Percentiles rank a stretch among this genome's conserved stretches.
Conservation (phyloP, 2,113 vertebrate genomes). For the Salvelinus alpinus region DNA sequence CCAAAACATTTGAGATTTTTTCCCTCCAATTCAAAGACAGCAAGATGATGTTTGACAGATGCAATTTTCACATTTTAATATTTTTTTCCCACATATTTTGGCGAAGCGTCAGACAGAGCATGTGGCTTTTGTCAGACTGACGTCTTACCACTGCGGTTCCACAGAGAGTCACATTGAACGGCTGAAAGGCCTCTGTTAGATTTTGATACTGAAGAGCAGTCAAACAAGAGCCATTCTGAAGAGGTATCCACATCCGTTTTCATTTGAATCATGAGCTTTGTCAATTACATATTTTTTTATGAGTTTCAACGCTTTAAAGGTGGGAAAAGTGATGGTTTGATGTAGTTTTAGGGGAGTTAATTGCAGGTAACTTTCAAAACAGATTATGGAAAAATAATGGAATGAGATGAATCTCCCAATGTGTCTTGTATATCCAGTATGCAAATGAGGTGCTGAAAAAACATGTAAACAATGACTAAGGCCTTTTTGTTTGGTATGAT, state of each 20-base stretch:
- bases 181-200: slow-evolving; percentile 52
- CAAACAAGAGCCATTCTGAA: slow-evolving; percentile 17
- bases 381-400: no score
- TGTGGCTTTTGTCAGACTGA: slow-evolving; percentile 43
- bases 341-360: not conserved
- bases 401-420: no score
- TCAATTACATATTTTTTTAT: slow-evolving; percentile 29
- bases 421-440: not conserved
- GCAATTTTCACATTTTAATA: slow-evolving; percentile 56
- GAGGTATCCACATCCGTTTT: slow-evolving; percentile 7
- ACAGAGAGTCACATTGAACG: slow-evolving; percentile 62
- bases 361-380: no score
- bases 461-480: not conserved
- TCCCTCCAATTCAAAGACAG: slow-evolving; percentile 27
- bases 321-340: slow-evolving; percentile 15
- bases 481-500: not conserved
- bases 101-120: slow-evolving; percentile 26
- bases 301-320: slow-evolving; percentile 8
- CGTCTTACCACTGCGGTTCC: slow-evolving; percentile 50
- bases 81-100: slow-evolving; percentile 45
- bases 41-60: slow-evolving; percentile 51
- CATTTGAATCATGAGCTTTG: slow-evolving; percentile 23
- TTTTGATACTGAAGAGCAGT: slow-evolving; percentile 58
- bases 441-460: not conserved
- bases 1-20: not conserved